Evolutionary conservation across 2,113 vertebrate species (phyloP).

Genomic region (Panurus biarmicus): DNA sequence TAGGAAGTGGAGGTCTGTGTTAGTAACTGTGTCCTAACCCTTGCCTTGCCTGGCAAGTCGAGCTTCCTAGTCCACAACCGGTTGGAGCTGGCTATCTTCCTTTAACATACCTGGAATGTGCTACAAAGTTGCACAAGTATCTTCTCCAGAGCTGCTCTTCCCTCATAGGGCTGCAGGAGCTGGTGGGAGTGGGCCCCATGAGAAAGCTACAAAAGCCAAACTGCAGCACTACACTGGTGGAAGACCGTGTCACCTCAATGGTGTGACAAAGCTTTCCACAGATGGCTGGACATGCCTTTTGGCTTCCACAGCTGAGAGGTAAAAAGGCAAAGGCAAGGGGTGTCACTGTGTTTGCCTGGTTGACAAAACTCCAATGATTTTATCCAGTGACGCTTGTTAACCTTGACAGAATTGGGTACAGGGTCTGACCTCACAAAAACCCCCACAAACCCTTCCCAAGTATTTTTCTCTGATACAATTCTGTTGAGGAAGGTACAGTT

Average conservation of each 20-base stretch:
- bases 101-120: background rate
- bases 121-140: background rate
- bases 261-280: background rate
- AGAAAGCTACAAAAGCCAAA: background rate
- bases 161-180: background rate
- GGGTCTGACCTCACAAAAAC: background rate
- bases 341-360: background rate
- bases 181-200: background rate
- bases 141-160: background rate
- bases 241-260: background rate
- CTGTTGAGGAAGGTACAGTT: background rate
- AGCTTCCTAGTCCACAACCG: background rate
- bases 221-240: background rate
- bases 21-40: background rate
- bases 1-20: background rate
- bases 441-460: background rate
- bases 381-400: background rate
- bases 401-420: background rate
- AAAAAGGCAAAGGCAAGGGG: background rate
- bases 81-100: background rate
- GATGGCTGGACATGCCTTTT: background rate
- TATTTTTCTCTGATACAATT: background rate
- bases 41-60: background rate
- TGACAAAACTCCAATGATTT: background rate
- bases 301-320: background rate